Conservation (phyloP, 2,113 vertebrate genomes). For the Dipodomys spectabilis region DNA sequence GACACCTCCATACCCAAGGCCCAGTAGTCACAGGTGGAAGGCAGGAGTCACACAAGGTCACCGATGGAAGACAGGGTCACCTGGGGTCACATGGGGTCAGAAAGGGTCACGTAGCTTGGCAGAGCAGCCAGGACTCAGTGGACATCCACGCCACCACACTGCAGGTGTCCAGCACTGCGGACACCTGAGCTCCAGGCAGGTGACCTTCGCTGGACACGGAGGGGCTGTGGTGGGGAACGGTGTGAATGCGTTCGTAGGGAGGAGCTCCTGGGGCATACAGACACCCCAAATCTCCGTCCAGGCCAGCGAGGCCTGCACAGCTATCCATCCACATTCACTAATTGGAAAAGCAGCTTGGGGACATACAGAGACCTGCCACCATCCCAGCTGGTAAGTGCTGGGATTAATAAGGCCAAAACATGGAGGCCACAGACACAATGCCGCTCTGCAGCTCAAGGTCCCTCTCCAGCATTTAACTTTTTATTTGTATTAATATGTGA, state of each 20-base stretch:
- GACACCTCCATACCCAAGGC: fast-evolving
- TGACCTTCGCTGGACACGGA: fast-evolving
- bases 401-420: background rate
- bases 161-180: fast-evolving
- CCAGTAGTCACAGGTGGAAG: background rate
- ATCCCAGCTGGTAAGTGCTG: background rate
- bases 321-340: fast-evolving
- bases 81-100: too few relatives aligned
- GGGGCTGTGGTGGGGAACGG: fast-evolving
- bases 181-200: background rate
- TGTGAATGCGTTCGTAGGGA: fast-evolving
- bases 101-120: too few relatives aligned
- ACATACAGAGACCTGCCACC: fast-evolving
- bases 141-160: fast-evolving
- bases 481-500: background rate
- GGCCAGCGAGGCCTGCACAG: background rate
- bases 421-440: fast-evolving
- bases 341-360: background rate
- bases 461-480: background rate
- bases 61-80: too few relatives aligned
- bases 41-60: too few relatives aligned
- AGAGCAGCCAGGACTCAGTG: fast-evolving
- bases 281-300: background rate
- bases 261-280: fast-evolving
- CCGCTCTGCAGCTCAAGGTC: background rate